These are phyloP conservation scores for Epistrophe eligans DNA, from an alignment of 2,888 invertebrate species.

Conservation along the genomic window DNA sequence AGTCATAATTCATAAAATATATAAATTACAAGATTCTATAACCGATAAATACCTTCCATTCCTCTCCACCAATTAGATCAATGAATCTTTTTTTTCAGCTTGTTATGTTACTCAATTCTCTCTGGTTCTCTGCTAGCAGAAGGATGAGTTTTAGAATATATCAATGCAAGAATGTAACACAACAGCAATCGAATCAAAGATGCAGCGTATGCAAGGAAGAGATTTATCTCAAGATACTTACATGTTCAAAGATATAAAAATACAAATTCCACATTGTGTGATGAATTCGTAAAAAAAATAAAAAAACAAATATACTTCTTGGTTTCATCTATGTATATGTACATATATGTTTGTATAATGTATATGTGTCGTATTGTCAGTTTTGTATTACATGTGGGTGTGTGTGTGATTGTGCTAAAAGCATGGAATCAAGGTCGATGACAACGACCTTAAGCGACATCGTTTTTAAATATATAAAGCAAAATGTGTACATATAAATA, in stretches of 20 bases:
- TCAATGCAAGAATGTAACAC: constrained; percentile 29
- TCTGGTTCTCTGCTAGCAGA: background rate
- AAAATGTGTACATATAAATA: constrained; percentile 26
- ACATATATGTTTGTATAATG: background rate
- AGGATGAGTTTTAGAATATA: background rate
- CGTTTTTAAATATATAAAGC: constrained; percentile 52
- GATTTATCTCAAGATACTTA: constrained; percentile 28
- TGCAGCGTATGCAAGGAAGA: constrained; percentile 37
- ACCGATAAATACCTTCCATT: constrained; percentile 35
- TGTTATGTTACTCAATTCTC: background rate
- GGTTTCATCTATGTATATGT: background rate
- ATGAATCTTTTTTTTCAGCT: constrained; percentile 6
- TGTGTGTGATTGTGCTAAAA: constrained; percentile 38
- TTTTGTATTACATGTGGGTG: constrained; percentile 11
- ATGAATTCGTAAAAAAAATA: constrained; percentile 46
- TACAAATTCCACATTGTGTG: constrained; percentile 52
- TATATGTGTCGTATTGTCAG: constrained; percentile 10
- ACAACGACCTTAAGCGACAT: constrained; percentile 76
- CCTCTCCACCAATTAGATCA: constrained; percentile 10
- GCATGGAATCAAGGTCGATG: constrained; percentile 76
- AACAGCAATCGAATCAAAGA: constrained; percentile 31
- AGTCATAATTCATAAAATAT: background rate
- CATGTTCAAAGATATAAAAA: background rate
- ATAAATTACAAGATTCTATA: constrained; percentile 39
- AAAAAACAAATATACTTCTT: constrained; percentile 14